Base-by-base conservation (phyloP, 1,140 invertebrate genomes). In the Neodiprion virginianus region DNA sequence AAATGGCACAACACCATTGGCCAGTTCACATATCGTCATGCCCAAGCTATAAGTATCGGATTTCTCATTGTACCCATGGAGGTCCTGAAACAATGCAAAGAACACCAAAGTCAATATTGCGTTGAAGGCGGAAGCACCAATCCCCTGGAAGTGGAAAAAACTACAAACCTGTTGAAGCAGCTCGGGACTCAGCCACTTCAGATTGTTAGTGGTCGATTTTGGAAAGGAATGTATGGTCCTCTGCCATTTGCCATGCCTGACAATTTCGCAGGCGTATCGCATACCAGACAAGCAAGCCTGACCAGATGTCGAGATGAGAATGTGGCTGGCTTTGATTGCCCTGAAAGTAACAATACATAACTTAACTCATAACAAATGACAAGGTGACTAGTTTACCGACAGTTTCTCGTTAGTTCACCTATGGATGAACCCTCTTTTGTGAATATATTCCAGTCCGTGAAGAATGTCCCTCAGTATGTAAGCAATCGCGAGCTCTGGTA, bases 1-100 rank as follows among this genome's bases (percentile, higher is more conserved):
- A 89, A 96, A 98, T 1, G 96, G 96, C 80, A 95, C 94, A 68
- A 93, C 90, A 0, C 96, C 96, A 89, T 98, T 98, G 40, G 93
- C 96, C 76, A 98, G 85, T 89, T 98, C 96, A 89, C 96, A 98
- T 61, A 94, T 92, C 14, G 95, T 91, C 74, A 98, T 94, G 50
- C 97, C 97, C 69, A 97, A 78, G 78, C 96, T 97, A 81, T 98
- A 98, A 48, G 97, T 93, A 87, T 98, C 97, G 5, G 95, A 96
- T 80, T 95, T 95, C 82, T 94, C 93, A 83, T 95, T 94, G 82
- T 97, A 98, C 9, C 97, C 96, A 79, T 91, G 89, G 73, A 98
- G 88, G 89, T 97, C 97, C 93, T 96, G 88, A 7, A 88, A 85
- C 23, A 79, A 77, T 12, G 70, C 5, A 40, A 40, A 40, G 5